These are phyloP conservation scores for Heterocephalus glaber DNA, from an alignment of 2,113 vertebrate genomes.

Conservation along the genomic window DNA sequence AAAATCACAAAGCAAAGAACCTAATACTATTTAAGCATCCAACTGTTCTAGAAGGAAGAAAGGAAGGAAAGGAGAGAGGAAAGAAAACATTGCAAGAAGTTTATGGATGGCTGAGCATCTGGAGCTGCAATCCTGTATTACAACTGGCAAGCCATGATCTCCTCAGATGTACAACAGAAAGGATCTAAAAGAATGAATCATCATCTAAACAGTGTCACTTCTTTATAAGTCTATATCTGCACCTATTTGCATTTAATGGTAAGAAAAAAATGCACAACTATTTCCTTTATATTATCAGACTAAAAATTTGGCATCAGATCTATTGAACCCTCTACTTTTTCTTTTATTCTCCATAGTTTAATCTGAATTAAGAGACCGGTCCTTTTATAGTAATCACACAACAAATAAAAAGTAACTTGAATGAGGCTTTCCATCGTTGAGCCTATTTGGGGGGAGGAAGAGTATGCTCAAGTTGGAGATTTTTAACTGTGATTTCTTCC, in stretches of 20 bases:
- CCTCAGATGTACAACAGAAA: neutral
- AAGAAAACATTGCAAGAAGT: neutral
- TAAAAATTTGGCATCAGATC: neutral
- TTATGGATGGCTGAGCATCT: neutral
- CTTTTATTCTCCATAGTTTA: neutral
- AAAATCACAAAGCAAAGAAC: slow-evolving; percentile 8
- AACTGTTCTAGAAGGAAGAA: neutral
- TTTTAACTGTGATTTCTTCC: neutral
- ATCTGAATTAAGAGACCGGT: neutral
- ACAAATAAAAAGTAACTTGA: neutral
- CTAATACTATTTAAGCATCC: neutral
- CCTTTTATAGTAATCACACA: neutral
- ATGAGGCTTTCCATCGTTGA: neutral
- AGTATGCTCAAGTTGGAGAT: neutral
- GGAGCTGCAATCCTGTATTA: neutral
- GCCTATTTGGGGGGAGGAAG: neutral
- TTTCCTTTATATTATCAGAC: slow-evolving; percentile 19
- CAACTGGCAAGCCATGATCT: neutral
- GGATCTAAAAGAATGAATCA: neutral
- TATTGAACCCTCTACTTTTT: neutral
- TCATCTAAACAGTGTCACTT: neutral
- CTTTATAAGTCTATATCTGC: neutral
- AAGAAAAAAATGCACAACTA: neutral
- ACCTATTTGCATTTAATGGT: neutral
- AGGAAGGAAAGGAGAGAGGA: neutral